A percentile compares a stretch with the other conserved stretches of the same genome.
Evolutionary conservation across 2,888 invertebrate genomes (phyloP).

Genomic region (Lomographa bimaculata): DNA sequence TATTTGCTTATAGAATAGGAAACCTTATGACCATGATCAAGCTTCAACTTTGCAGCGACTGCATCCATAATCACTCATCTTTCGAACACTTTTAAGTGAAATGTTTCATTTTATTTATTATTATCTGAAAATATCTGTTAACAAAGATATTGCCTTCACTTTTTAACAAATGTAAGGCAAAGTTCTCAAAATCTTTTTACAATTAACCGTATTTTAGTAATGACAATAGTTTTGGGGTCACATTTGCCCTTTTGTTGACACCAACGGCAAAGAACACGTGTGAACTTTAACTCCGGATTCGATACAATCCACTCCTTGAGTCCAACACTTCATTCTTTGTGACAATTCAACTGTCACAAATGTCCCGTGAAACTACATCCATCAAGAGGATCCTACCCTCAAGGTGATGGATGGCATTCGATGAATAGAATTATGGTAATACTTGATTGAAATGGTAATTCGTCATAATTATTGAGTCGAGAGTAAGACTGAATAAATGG

Average conservation of each 20-base stretch:
- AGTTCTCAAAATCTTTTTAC: neutral
- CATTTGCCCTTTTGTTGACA: conserved; percentile 51
- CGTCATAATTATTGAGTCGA: conserved; percentile 56
- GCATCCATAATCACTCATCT: conserved; percentile 31
- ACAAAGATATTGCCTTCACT: too few species aligned
- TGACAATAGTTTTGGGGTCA: conserved; percentile 31
- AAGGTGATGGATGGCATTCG: conserved; percentile 65
- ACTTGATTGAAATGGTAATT: conserved; percentile 74
- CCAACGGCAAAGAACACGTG: conserved; percentile 66
- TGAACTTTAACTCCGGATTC: conserved; percentile 69
- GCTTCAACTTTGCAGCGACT: conserved; percentile 35
- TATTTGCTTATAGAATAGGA: conserved; percentile 46
- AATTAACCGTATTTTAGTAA: conserved; percentile 4
- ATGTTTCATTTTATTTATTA: too few species aligned
- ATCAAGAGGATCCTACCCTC: conserved; percentile 52
- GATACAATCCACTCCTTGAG: conserved; percentile 49
- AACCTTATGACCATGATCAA: conserved; percentile 42
- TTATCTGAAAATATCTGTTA: too few species aligned
- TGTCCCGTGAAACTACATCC: conserved; percentile 58
- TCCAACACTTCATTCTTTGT: conserved; percentile 54
- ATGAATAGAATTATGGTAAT: conserved; percentile 78
- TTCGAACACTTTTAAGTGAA: conserved; percentile 11
- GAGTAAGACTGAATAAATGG: conserved; percentile 30
- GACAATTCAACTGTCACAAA: conserved; percentile 78
- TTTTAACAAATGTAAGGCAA: too few species aligned